A percentile compares a stretch with the other conserved stretches of the same genome.
phyloP scores from a whole-genome alignment of 2,888 invertebrate species.

The Leucophenga maculata region DNA sequence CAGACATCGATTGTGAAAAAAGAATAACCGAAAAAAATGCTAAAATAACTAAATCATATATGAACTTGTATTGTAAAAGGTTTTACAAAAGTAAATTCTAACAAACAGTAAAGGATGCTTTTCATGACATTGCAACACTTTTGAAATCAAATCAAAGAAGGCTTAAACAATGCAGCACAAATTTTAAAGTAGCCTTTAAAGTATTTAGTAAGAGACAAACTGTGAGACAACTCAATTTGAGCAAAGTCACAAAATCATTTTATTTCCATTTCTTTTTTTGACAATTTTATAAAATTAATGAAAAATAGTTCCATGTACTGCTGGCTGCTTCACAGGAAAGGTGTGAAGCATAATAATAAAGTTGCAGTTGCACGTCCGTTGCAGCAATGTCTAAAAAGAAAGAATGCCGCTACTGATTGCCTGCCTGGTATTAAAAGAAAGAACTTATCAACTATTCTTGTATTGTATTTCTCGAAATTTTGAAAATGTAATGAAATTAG shows the following conservation, averaged over 20 bases:
- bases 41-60: not conserved
- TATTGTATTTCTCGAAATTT: slow-evolving; percentile 39
- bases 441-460: slow-evolving; percentile 14
- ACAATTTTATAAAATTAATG: slow-evolving; percentile 22
- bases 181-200: too few relatives aligned
- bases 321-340: not conserved
- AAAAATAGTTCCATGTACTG: slow-evolving; percentile 9
- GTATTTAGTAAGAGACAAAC: too few relatives aligned
- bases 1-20: not conserved
- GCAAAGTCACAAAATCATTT: slow-evolving; percentile 5
- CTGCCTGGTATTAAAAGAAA: not conserved
- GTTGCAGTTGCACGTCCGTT: slow-evolving; percentile 17
- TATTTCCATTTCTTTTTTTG: not conserved
- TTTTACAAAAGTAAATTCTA: not conserved
- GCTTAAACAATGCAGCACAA: not conserved
- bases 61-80: slow-evolving; percentile 7
- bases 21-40: not conserved
- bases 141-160: too few relatives aligned
- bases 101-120: not conserved
- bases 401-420: slow-evolving; percentile 1
- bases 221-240: slow-evolving; percentile 22
- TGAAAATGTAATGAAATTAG: slow-evolving; percentile 35
- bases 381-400: not conserved
- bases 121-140: not conserved
- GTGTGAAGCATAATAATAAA: slow-evolving; percentile 17